phyloP scores from a whole-genome alignment of 2,797 vertebrate genomes.

The Alca torda region DNA sequence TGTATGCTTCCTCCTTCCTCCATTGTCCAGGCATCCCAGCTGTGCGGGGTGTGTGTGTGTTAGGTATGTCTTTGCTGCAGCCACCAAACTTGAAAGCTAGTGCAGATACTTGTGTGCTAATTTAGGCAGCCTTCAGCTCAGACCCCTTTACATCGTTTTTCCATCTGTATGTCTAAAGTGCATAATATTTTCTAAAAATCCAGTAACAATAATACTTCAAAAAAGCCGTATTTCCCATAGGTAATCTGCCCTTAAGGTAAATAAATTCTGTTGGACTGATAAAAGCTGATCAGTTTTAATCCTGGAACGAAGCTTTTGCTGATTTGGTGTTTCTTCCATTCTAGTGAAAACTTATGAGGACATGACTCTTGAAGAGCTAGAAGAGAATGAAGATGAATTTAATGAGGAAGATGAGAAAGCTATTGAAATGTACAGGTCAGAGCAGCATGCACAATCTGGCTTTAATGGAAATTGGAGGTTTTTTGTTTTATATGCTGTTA shows the following conservation, averaged over 20 bases:
- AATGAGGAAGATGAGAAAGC: slow-evolving; percentile 93
- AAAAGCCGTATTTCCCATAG: fast-evolving
- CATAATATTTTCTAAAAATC: neutral
- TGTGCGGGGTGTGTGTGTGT: neutral
- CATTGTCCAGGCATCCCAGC: neutral
- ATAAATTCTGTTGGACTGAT: neutral
- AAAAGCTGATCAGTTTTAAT: neutral
- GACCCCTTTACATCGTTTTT: neutral
- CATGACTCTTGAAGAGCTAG: slow-evolving; percentile 94
- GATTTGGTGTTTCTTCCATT: neutral
- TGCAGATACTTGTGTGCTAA: neutral
- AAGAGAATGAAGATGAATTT: slow-evolving; percentile 96
- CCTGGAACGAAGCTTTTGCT: neutral
- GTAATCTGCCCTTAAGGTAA: neutral
- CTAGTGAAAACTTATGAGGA: slow-evolving; percentile 94
- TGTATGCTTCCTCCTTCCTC: neutral
- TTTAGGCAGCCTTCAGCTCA: neutral
- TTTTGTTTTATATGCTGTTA: neutral
- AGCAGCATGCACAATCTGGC: neutral
- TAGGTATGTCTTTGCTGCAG: neutral
- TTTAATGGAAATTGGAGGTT: neutral
- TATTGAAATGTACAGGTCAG: slow-evolving; percentile 95
- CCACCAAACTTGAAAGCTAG: neutral
- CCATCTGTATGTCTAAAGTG: neutral
- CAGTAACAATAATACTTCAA: neutral